A percentile compares a stretch with the other conserved stretches of the same genome.
Conservation (phyloP, 2,113 vertebrate genomes). For the Cynoglossus semilaevis region DNA sequence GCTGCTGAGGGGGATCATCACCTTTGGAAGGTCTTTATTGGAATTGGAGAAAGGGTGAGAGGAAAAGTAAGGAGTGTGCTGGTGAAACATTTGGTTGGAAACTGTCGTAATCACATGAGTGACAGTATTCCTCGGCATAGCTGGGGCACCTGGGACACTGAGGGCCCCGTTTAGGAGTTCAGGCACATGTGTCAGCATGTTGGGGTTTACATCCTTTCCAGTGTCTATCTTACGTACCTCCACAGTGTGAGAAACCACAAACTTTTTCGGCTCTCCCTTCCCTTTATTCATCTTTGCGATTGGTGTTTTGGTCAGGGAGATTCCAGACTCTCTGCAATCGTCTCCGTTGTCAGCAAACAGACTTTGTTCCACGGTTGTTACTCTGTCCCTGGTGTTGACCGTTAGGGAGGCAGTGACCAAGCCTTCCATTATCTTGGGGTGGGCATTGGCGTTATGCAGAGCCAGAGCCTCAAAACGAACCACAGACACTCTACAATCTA, state of each 20-base stretch:
- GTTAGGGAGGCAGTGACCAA: conserved; percentile 76
- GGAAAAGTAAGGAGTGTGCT: conserved; percentile 70
- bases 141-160: conserved; percentile 74
- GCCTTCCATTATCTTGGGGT: conserved; percentile 72
- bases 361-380: conserved; percentile 84
- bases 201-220: conserved; percentile 62
- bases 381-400: conserved; percentile 81
- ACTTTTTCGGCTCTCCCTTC: conserved; percentile 91
- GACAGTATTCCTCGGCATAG: conserved; percentile 83
- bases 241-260: conserved; percentile 81
- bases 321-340: conserved; percentile 74
- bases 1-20: conserved; percentile 97
- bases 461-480: conserved; percentile 88
- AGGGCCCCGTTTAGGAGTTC: conserved; percentile 75
- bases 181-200: conserved; percentile 76
- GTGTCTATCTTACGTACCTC: conserved; percentile 80
- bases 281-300: conserved; percentile 95
- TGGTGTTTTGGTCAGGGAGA: conserved; percentile 92
- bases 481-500: conserved; percentile 82
- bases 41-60: conserved; percentile 56
- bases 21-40: conserved; percentile 91
- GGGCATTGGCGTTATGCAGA: conserved; percentile 85
- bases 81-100: conserved; percentile 72
- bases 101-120: conserved; percentile 81
- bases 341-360: conserved; percentile 74